Evolutionary conservation across 2,113 vertebrate species (phyloP), one percentile per base, ranked within the genome.

Genomic region (Etia nguti): DNA sequence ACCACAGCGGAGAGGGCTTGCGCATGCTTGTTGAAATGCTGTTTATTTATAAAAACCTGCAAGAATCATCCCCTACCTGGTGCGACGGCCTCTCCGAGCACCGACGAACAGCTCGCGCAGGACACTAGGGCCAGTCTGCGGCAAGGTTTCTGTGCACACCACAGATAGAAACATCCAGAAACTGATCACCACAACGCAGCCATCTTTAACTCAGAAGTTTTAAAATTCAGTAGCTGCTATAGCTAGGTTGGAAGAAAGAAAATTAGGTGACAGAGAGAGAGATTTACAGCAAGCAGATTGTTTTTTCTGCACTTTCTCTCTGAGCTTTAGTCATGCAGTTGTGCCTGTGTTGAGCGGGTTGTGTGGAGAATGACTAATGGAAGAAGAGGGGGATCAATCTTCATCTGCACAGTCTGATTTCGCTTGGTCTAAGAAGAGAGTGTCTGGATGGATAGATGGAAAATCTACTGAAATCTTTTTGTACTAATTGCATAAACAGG

Each of bases 91-190:
- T 99, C 97, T 95, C 98, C 99, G 88, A 99, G 96, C 81, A 92
- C 94, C 24, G 92, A 94, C 60, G 96, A 97, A 92, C 99, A 99
- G 94, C 97, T 97, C 55, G 96, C 96, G 95, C 99, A 99, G 87
- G 94, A 95, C 92, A 97, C 82, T 81, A 97, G 92, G 91, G 68
- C 87, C 94, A 95, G 90, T 93, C 96, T 96, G 92, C 96, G 96
- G 94, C 95, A 97, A 88, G 96, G 83, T 92, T 97, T 97, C 98
- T 99, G 96, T 73, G 52, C 18, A 84, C 10, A 89, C 81, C 22
- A 86, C 8, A 90, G n/a, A 87, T 31, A 86, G 36, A 59, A 38
- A 90, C 10, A 77, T 52, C 5, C 20, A 89, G n/a, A 80, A 41
- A 70, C 4, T 4, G 29, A 65, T 83, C 48, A 86, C 10, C 56